Conservation (phyloP, 1,140 invertebrate species). For the Spodoptera litura region DNA sequence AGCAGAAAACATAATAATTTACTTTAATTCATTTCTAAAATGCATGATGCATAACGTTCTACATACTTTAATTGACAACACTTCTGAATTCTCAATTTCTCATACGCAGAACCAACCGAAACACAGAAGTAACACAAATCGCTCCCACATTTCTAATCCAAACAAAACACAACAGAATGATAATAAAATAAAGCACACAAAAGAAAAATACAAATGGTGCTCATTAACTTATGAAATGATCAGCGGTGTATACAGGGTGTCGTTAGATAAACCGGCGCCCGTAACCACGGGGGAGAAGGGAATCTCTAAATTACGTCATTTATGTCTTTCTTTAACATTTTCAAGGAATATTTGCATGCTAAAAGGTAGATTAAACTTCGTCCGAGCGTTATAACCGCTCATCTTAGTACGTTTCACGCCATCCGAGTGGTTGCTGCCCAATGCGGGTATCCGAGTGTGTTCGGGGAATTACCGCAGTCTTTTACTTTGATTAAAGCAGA, state of each 20-base stretch:
- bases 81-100: too few relatives aligned
- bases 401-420: background rate
- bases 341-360: constrained; percentile 44
- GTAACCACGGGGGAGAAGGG: constrained; percentile 20
- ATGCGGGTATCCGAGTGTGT: too few relatives aligned
- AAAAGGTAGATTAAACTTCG: constrained; percentile 45
- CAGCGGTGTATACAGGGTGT: constrained; percentile 36
- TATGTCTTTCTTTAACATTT: constrained; percentile 43
- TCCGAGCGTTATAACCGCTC: background rate
- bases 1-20: too few relatives aligned
- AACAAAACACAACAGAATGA: background rate
- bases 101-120: background rate
- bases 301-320: constrained; percentile 45
- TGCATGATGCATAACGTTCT: too few relatives aligned
- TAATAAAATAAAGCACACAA: constrained; percentile 20
- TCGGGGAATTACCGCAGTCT: too few relatives aligned
- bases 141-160: background rate
- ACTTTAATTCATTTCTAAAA: too few relatives aligned
- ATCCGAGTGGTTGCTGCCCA: too few relatives aligned
- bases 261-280: constrained; percentile 38
- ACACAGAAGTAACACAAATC: background rate
- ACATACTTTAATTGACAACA: too few relatives aligned
- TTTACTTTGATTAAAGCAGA: too few relatives aligned
- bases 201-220: constrained; percentile 39
- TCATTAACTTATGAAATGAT: constrained; percentile 47